phyloP scores from a whole-genome alignment of 1,140 invertebrate species.

The Drosophila carrolli region DNA sequence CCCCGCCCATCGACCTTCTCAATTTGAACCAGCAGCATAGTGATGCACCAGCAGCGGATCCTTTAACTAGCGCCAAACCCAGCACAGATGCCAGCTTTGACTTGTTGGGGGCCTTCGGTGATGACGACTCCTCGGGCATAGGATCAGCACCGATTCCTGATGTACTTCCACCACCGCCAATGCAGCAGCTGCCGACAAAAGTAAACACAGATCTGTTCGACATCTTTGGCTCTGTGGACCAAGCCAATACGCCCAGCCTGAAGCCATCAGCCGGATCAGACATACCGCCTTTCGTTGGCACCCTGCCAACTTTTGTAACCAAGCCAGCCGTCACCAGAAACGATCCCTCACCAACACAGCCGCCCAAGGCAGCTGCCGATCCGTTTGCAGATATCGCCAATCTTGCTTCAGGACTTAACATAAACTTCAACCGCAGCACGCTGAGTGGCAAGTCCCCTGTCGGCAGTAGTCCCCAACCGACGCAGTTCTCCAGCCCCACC shows the following conservation, averaged over 20 bases:
- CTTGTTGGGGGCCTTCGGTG: slow-evolving; percentile 87
- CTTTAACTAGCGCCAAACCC: slow-evolving; percentile 81
- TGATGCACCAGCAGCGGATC: slow-evolving; percentile 42
- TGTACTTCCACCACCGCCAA: slow-evolving; percentile 48
- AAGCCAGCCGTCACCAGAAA: slow-evolving; percentile 70
- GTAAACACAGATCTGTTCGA: slow-evolving; percentile 75
- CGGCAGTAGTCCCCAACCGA: slow-evolving; percentile 74
- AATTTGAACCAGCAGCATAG: slow-evolving; percentile 85
- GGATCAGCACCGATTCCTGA: slow-evolving; percentile 77
- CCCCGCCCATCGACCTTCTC: slow-evolving; percentile 85
- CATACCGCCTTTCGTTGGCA: slow-evolving; percentile 53
- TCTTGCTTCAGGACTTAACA: slow-evolving; percentile 81
- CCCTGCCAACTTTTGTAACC: slow-evolving; percentile 62
- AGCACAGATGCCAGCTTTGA: slow-evolving; percentile 86
- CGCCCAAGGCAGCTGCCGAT: slow-evolving; percentile 70
- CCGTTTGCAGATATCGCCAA: slow-evolving; percentile 87
- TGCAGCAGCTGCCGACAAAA: slow-evolving; percentile 51
- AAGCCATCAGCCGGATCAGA: slow-evolving; percentile 38
- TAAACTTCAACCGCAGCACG: slow-evolving; percentile 76
- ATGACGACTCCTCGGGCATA: slow-evolving; percentile 77
- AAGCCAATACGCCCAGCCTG: slow-evolving; percentile 35
- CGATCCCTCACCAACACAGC: slow-evolving; percentile 64
- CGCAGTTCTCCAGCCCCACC: slow-evolving; percentile 85
- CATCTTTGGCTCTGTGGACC: slow-evolving; percentile 71
- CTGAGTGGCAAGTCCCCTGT: slow-evolving; percentile 71